A percentile compares a stretch with the other conserved stretches of the same genome.
Evolutionary conservation across 2,797 vertebrate genomes (phyloP).

Genomic region (Cirrhinus molitorella): DNA sequence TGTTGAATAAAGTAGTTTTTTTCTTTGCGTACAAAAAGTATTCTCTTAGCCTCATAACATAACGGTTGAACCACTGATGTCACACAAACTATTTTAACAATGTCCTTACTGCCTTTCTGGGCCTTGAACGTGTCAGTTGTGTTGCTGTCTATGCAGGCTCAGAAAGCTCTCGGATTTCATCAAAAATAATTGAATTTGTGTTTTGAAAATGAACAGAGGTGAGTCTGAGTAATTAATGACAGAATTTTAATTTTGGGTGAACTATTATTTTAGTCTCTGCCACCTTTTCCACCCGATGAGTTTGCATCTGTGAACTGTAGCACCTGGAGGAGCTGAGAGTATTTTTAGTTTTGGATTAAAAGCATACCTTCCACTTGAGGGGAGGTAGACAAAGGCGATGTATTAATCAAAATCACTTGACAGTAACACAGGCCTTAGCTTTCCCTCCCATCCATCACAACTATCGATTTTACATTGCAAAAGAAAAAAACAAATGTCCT

Average conservation of each 20-base stretch:
- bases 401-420: conserved; percentile 47
- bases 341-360: conserved; percentile 40
- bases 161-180: too few relatives aligned
- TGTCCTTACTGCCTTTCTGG: too few relatives aligned
- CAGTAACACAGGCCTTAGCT: conserved; percentile 39
- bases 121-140: too few relatives aligned
- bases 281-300: neutral
- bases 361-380: conserved; percentile 33
- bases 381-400: conserved; percentile 24
- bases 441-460: conserved; percentile 49
- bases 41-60: too few relatives aligned
- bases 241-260: neutral
- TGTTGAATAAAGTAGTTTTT: too few relatives aligned
- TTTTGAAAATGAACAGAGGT: too few relatives aligned
- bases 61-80: too few relatives aligned
- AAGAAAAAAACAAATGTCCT: conserved; percentile 5
- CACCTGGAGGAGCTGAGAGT: conserved; percentile 16
- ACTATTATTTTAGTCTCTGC: neutral
- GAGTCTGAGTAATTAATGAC: neutral
- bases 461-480: conserved; percentile 50
- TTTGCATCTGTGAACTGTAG: neutral
- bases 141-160: too few relatives aligned
- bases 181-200: too few relatives aligned
- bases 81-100: too few relatives aligned
- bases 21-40: too few relatives aligned